These are phyloP conservation scores for Spodoptera exigua DNA, from an alignment of 2,888 invertebrate genomes.

Conservation along the genomic window DNA sequence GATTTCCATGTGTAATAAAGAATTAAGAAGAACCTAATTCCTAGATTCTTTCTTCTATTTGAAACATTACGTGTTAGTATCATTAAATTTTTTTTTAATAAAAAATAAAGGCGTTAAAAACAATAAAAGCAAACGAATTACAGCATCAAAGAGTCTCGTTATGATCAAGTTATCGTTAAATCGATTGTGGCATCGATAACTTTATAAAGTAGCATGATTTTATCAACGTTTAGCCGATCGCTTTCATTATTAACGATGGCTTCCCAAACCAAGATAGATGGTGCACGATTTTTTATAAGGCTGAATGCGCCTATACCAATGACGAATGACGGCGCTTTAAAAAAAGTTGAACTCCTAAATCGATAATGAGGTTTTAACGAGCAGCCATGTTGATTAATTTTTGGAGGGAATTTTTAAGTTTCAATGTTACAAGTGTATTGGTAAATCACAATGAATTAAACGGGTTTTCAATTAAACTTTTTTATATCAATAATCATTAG, in stretches of 20 bases:
- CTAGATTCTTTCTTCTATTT: too few relatives aligned
- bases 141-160: constrained; percentile 34
- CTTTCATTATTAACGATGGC: constrained; percentile 71
- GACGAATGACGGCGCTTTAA: constrained; percentile 62
- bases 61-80: too few relatives aligned
- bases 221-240: constrained; percentile 74
- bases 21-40: too few relatives aligned
- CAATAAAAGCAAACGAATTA: background rate
- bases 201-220: constrained; percentile 71
- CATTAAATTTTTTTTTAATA: background rate
- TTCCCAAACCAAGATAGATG: constrained; percentile 70
- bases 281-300: constrained; percentile 62
- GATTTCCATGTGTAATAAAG: too few relatives aligned
- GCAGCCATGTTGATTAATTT: constrained; percentile 57
- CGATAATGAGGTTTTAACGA: constrained; percentile 70
- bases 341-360: constrained; percentile 69
- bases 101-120: constrained; percentile 4
- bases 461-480: constrained; percentile 14
- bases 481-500: constrained; percentile 24
- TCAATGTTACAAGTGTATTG: background rate
- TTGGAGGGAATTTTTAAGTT: constrained; percentile 33
- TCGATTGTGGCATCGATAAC: constrained; percentile 73
- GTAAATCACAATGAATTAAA: background rate
- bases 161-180: constrained; percentile 70
- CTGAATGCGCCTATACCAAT: constrained; percentile 60